These are phyloP conservation scores for Smittia aterrima DNA, from an alignment of 2,888 invertebrate genomes.

Conservation along the genomic window DNA sequence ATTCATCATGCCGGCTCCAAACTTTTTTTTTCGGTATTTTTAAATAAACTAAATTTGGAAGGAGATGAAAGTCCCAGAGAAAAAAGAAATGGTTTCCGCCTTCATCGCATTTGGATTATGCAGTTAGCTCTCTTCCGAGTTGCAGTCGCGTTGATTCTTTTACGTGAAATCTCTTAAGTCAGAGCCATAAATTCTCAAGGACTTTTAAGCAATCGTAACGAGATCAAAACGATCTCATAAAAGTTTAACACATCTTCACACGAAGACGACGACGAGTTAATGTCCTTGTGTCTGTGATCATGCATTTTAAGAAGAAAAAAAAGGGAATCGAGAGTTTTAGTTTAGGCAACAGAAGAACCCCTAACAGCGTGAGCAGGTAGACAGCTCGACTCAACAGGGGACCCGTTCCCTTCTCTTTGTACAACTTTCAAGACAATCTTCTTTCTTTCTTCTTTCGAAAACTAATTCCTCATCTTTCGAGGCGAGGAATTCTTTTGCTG, in stretches of 20 bases:
- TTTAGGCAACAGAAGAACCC: not conserved
- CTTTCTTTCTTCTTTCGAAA: not conserved
- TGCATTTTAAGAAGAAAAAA: not conserved
- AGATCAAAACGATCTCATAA: constrained; percentile 2
- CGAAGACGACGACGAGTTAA: not conserved
- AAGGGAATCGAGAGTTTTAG: not conserved
- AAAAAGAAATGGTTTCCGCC: not conserved
- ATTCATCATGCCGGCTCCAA: not conserved
- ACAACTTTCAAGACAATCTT: not conserved
- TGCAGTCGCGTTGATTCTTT: not conserved
- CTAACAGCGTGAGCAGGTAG: constrained; percentile 41
- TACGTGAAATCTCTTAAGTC: not conserved
- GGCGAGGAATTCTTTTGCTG: not conserved
- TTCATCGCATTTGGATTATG: not conserved
- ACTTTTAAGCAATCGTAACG: not conserved
- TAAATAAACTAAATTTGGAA: constrained; percentile 1
- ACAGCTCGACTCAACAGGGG: constrained; percentile 34
- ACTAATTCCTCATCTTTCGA: constrained; percentile 15
- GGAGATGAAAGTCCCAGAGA: not conserved
- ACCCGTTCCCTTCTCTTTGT: constrained; percentile 1
- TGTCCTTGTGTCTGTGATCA: not conserved
- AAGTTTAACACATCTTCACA: not conserved
- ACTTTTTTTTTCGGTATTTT: not conserved
- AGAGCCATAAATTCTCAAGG: not conserved
- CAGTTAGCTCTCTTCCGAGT: not conserved